Conservation (phyloP, 2,888 invertebrate genomes). For the Lasioglossum vierecki region DNA sequence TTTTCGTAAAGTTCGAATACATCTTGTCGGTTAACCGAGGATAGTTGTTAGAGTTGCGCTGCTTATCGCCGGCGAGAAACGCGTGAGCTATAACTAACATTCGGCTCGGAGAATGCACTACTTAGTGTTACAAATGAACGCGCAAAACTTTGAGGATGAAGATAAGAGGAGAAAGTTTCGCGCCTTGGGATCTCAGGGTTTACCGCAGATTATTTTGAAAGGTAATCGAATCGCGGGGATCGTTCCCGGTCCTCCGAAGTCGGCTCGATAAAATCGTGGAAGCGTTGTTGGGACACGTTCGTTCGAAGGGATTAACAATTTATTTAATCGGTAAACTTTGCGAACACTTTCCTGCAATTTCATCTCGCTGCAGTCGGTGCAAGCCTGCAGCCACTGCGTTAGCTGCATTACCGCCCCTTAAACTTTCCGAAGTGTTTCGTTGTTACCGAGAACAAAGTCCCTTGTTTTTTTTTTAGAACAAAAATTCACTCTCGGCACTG, state of each 20-base stretch:
- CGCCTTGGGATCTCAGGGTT: constrained; percentile 27
- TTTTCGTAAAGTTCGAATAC: not conserved
- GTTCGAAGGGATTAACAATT: constrained; percentile 40
- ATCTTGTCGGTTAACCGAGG: constrained; percentile 6
- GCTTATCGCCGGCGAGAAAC: constrained; percentile 30
- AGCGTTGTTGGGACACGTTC: constrained; percentile 27
- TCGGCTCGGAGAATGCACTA: constrained; percentile 12
- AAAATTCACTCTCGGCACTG: too few species aligned
- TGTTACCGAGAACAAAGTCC: not conserved
- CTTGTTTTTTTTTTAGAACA: not conserved
- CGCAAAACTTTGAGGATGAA: constrained; percentile 37
- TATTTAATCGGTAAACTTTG: constrained; percentile 43
- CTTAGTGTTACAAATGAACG: constrained; percentile 34
- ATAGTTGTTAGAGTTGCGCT: constrained; percentile 10
- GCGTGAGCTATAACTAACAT: constrained; percentile 23
- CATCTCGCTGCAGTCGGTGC: not conserved
- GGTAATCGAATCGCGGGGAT: constrained; percentile 44
- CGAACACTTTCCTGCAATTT: not conserved
- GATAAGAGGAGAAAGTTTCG: constrained; percentile 52
- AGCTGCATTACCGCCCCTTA: not conserved
- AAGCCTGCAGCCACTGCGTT: too few species aligned
- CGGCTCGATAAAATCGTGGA: constrained; percentile 33
- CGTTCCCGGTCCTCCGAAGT: not conserved
- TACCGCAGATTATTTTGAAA: constrained; percentile 46
- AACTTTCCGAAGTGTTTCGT: not conserved